Base-by-base conservation (phyloP, 2,888 invertebrate genomes). In the Drosophila subquinaria region DNA sequence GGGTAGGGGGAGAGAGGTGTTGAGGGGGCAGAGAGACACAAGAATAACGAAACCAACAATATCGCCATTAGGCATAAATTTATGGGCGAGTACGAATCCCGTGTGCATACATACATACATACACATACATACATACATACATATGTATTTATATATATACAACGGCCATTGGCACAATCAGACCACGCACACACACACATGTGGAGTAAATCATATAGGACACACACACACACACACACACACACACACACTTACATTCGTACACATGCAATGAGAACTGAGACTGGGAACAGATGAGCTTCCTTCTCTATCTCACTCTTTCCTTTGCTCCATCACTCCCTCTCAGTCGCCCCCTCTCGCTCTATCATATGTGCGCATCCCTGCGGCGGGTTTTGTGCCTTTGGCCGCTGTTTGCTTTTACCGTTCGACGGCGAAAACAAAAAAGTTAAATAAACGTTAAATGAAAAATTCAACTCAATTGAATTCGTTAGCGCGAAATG, bases 401-500 rank as follows among this genome's bases (percentile, higher is more conserved):
- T 65, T 45, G 13, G 52, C 48, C 67, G n/a, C 57, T 70, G 66
- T 60, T 67, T 75, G 73, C 76, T 68, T 67, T 73, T 69, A 71
- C 77, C 80, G 69, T 70, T 57, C 45, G 56, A 38, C 20, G 59
- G 60, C 63, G 82, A 52, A 75, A 69, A 73, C 56, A 81, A 69
- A 74, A 78, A 77, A 79, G 90, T 88, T 81, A 90, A 81, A 76
- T 79, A 89, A 90, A 91, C 75, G 85, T 87, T 88, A 91, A 91
- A 90, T 88, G 88, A 90, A 89, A 86, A 89, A 90, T 90, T 91
- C 90, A 86, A 76, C 81, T 91, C 91, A 90, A 91, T 90, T 90
- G 91, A 91, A 91, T 90, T 90, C 91, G 90, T 90, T 91, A 91
- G 87, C 88, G 81, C 76, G 89, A 91, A 91, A 90, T 91, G 88